Evolutionary conservation across 2,888 invertebrate species (phyloP).

Genomic region (Acrobasis repandana): DNA sequence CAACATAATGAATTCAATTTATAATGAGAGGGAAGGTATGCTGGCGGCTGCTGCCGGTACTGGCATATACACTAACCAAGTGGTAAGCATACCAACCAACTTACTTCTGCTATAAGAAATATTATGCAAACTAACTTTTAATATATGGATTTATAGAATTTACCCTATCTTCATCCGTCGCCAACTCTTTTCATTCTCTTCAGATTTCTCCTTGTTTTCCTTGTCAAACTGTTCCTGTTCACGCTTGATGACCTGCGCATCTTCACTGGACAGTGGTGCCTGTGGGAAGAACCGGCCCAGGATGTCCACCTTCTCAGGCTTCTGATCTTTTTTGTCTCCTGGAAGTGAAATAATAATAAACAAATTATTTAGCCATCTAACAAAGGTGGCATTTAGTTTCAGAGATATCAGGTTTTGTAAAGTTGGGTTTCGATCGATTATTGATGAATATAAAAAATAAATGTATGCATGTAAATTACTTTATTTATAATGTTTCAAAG

Average conservation of each 20-base stretch:
- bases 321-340: conserved; percentile 53
- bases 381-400: no score
- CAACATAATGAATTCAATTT: neutral
- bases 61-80: no score
- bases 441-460: no score
- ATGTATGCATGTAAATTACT: no score
- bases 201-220: conserved; percentile 76
- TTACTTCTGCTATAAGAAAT: no score
- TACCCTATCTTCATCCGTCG: conserved; percentile 88
- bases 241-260: conserved; percentile 77
- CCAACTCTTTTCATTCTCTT: conserved; percentile 88
- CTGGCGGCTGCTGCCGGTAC: no score
- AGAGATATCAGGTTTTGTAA: no score
- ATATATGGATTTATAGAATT: conserved; percentile 20
- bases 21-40: no score
- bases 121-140: neutral
- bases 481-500: no score
- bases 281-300: conserved; percentile 84
- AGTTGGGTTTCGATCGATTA: no score
- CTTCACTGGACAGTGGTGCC: conserved; percentile 59
- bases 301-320: conserved; percentile 66
- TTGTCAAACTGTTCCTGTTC: conserved; percentile 82
- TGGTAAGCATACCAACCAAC: no score
- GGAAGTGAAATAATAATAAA: conserved; percentile 25
- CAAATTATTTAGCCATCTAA: no score